These are phyloP conservation scores for Hippocampus barbouri DNA, from an alignment of 2,113 vertebrate genomes.

Conservation along the genomic window DNA sequence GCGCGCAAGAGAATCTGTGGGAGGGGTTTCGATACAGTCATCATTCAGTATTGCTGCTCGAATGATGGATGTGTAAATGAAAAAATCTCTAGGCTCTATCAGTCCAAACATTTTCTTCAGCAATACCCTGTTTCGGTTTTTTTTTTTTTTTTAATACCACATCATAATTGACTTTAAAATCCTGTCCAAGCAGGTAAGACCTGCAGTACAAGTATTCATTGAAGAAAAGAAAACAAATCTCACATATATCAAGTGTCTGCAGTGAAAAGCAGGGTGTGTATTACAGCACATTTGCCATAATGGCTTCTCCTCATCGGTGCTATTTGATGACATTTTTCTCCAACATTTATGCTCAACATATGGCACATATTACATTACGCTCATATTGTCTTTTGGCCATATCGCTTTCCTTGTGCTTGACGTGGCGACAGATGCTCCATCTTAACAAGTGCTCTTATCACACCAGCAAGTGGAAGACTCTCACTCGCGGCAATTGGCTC, in stretches of 20 bases:
- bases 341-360: constrained; percentile 65
- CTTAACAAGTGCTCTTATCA: constrained; percentile 46
- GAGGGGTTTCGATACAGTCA: too few species aligned
- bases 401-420: constrained; percentile 56
- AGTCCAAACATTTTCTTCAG: too few species aligned
- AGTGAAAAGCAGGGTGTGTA: constrained; percentile 45
- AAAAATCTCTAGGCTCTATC: neutral
- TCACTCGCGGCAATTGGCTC: constrained; percentile 14
- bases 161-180: neutral
- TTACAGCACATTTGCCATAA: constrained; percentile 49
- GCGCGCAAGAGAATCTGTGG: too few species aligned
- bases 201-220: constrained; percentile 48
- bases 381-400: constrained; percentile 58
- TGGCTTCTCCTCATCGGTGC: constrained; percentile 50
- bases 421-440: constrained; percentile 60
- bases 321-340: constrained; percentile 68
- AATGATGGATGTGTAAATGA: neutral
- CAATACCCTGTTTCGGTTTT: too few species aligned
- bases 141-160: too few species aligned
- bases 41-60: neutral
- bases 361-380: constrained; percentile 69
- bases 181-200: constrained; percentile 37
- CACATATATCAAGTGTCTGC: constrained; percentile 49
- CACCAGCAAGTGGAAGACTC: constrained; percentile 47
- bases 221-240: constrained; percentile 20